Evolutionary conservation across 1,140 invertebrate genomes (phyloP).

Genomic region (Drosophila suzukii): DNA sequence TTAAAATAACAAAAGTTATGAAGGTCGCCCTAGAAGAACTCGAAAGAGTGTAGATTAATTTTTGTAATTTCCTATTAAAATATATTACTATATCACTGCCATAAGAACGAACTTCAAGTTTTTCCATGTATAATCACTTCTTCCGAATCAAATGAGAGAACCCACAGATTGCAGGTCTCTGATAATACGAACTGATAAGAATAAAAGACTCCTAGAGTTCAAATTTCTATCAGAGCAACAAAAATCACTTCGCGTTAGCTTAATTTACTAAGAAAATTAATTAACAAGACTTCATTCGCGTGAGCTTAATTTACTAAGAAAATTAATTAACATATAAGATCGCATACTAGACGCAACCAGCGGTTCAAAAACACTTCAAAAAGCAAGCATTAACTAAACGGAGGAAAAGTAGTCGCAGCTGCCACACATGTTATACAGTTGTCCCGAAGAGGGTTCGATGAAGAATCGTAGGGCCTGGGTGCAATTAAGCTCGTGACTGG

Average conservation of each 20-base stretch:
- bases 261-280: conserved; percentile 1
- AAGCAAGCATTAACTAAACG: conserved; percentile 24
- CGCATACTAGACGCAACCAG: conserved; percentile 35
- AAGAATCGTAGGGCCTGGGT: conserved; percentile 64
- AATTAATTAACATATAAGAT: conserved; percentile 1
- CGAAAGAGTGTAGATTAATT: not conserved
- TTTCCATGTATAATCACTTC: not conserved
- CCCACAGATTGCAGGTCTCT: not conserved
- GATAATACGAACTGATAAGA: not conserved
- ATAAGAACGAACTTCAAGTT: not conserved
- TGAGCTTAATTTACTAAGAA: not conserved
- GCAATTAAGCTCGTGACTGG: conserved; percentile 60
- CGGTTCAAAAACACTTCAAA: not conserved
- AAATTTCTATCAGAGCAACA: not conserved
- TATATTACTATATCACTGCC: not conserved
- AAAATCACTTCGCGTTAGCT: not conserved
- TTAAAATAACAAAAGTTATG: not conserved
- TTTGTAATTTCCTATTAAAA: not conserved
- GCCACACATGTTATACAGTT: conserved; percentile 70
- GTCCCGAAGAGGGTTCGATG: conserved; percentile 51
- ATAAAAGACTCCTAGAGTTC: no score
- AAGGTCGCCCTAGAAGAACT: not conserved
- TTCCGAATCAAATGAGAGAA: not conserved
- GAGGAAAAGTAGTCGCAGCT: conserved; percentile 76
- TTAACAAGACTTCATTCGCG: not conserved